Conservation (phyloP, 2,888 invertebrate species). For the Drosophila planitibia region DNA sequence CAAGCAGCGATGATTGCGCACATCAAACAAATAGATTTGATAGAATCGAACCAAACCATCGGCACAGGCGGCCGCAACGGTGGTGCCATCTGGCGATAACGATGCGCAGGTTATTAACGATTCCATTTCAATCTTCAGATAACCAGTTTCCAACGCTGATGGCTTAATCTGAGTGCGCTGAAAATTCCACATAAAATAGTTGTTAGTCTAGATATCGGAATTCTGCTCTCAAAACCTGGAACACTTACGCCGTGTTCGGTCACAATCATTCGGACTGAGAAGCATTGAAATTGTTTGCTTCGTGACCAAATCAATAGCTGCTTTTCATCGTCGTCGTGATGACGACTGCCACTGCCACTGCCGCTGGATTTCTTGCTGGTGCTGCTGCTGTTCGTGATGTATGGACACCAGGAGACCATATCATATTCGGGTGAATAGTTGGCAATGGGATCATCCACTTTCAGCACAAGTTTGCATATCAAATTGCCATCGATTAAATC, state of each 20-base stretch:
- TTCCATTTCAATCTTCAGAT: slow-evolving; percentile 86
- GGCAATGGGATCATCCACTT: slow-evolving; percentile 85
- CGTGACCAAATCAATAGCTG: slow-evolving; percentile 93
- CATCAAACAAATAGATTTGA: slow-evolving; percentile 91
- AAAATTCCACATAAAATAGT: not conserved
- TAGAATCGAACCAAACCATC: slow-evolving; percentile 97
- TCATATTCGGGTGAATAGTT: slow-evolving; percentile 87
- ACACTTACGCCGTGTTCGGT: slow-evolving; percentile 82
- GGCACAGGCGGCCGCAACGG: slow-evolving; percentile 94
- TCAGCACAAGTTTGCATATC: slow-evolving; percentile 86
- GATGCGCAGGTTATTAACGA: slow-evolving; percentile 92
- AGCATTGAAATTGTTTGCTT: slow-evolving; percentile 87
- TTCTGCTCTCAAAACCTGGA: not conserved
- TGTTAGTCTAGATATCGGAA: not conserved
- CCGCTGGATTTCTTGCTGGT: slow-evolving; percentile 13
- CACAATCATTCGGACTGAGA: slow-evolving; percentile 82
- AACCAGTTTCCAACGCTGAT: slow-evolving; percentile 80
- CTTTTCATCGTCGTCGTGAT: slow-evolving; percentile 89
- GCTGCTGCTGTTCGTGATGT: slow-evolving; percentile 82
- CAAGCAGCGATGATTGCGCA: slow-evolving; percentile 91
- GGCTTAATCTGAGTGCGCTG: slow-evolving; percentile 82
- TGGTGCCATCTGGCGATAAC: slow-evolving; percentile 97
- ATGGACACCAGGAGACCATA: slow-evolving; percentile 97
- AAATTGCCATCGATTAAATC: slow-evolving; percentile 87
- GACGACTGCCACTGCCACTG: slow-evolving; percentile 20